Evolutionary conservation across 1,140 invertebrate genomes (phyloP), one percentile per base, ranked within the genome.

Genomic region (Drosophila pruinosa): DNA sequence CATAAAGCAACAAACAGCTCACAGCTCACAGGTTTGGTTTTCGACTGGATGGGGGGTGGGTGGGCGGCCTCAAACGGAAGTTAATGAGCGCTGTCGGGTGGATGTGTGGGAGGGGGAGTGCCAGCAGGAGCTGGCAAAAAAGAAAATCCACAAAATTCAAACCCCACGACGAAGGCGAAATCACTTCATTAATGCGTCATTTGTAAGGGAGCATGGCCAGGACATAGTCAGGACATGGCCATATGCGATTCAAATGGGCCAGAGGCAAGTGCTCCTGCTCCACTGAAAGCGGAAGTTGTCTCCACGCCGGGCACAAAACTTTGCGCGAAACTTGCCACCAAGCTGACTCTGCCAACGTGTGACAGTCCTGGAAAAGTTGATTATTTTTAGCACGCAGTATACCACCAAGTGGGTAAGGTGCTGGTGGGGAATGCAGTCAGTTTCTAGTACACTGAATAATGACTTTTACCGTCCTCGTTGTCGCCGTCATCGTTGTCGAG

Each of bases 141-240:
- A 19, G 41, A 17, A 63, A 73, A 76, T 72, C 57, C 45, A 64
- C 31, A 77, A 82, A 78, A 78, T 48, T 56, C 36, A 71, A 83
- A 67, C 56, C 28, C 64, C 67, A 39, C 47, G 26, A 78, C 36
- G 39, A 53, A 39, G 64, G 69, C 59, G 62, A 86, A 88, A 88
- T 88, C 82, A 86, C 78, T 86, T 86, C 82, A 86, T 86, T 86
- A 88, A 86, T 88, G 83, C 74, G 74, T 72, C 82, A 88, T 86
- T 86, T 75, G 83, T 82, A 75, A 75, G 65, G 63, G 75, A 86
- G 63, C 82, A 67, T 63, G 62, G 65, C 78, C 75, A 72, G 75
- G 47, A 52, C 41, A 39, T 43, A 65, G 54, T 45, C 54, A 73
- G 59, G 28, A 74, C 69, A 65, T 64, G 41, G 73, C 64, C 82